Evolutionary conservation across 2,113 vertebrate genomes (phyloP).

Genomic region (Balaenoptera acutorostrata): DNA sequence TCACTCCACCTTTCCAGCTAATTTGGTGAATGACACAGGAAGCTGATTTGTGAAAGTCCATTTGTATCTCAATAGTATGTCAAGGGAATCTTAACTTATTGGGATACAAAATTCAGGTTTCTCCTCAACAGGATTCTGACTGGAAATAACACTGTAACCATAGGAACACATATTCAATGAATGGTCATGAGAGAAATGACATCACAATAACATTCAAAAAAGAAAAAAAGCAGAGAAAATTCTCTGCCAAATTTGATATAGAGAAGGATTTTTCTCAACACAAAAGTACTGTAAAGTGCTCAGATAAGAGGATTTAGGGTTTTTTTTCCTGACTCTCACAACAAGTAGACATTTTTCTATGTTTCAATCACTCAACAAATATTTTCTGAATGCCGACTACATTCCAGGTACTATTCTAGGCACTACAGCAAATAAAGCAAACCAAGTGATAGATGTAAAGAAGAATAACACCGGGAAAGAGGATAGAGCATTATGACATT

Average conservation of each 20-base stretch:
- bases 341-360: background rate
- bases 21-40: conserved; percentile 42
- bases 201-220: conserved; percentile 42
- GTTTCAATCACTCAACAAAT: background rate
- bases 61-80: conserved; percentile 34
- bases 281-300: conserved; percentile 1
- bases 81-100: conserved; percentile 46
- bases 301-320: background rate
- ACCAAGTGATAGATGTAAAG: background rate
- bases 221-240: conserved; percentile 34
- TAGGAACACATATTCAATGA: conserved; percentile 66
- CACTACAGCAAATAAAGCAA: background rate
- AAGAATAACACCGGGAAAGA: background rate
- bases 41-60: conserved; percentile 47
- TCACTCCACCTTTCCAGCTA: background rate
- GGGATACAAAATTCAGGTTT: conserved; percentile 64
- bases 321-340: background rate
- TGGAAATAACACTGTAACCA: conserved; percentile 70
- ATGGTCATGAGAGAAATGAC: conserved; percentile 51
- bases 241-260: conserved; percentile 52
- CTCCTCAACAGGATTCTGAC: conserved; percentile 55
- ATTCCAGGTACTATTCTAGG: background rate
- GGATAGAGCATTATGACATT: background rate
- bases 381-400: background rate
- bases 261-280: conserved; percentile 21